Evolutionary conservation across 2,888 invertebrate genomes (phyloP).

Genomic region (Himalopsyche japonica): DNA sequence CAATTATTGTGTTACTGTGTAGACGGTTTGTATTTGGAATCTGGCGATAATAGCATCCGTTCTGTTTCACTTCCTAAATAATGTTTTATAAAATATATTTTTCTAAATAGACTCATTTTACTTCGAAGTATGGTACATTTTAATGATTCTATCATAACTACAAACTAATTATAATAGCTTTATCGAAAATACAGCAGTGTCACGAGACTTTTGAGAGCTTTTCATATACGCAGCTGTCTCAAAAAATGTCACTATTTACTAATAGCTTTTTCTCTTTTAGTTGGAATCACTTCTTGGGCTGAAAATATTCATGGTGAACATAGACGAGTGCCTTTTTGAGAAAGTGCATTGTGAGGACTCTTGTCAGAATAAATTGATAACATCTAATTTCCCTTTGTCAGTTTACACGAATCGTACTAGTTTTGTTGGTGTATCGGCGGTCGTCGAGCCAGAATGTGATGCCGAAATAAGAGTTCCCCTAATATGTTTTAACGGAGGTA

Average conservation of each 20-base stretch:
- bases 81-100: no score
- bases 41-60: no score
- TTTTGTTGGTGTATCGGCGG: conserved; percentile 89
- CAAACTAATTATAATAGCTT: no score
- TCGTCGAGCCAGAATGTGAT: conserved; percentile 78
- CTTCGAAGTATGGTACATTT: no score
- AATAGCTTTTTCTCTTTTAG: conserved; percentile 45
- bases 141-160: no score
- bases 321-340: conserved; percentile 87
- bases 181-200: no score
- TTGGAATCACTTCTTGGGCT: conserved; percentile 73
- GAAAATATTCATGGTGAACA: conserved; percentile 83
- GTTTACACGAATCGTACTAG: conserved; percentile 93
- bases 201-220: no score
- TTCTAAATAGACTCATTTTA: no score
- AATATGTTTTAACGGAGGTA: conserved; percentile 79
- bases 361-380: conserved; percentile 78
- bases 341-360: conserved; percentile 72
- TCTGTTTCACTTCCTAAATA: no score
- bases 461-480: conserved; percentile 63
- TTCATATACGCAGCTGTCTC: not conserved
- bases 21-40: no score
- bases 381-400: conserved; percentile 73
- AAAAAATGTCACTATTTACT: not conserved
- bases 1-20: no score